phyloP scores from a whole-genome alignment of 2,797 vertebrate species.

The Pseudochaenichthys georgianus region DNA sequence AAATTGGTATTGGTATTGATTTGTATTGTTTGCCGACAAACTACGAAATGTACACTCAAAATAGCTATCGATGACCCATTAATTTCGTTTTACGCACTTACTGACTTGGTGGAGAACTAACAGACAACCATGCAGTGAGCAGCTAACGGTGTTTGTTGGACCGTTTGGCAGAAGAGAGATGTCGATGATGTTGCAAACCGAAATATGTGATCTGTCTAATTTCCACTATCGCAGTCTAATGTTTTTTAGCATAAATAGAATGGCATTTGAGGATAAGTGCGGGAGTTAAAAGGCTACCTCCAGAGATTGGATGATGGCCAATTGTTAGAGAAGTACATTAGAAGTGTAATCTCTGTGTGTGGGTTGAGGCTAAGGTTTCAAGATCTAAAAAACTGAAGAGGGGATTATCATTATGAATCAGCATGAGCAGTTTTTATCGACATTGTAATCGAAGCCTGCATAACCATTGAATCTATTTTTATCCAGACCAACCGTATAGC shows the following conservation, averaged over 20 bases:
- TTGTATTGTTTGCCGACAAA: too few relatives aligned
- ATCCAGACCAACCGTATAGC: constrained; percentile 92
- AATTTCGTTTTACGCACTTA: too few relatives aligned
- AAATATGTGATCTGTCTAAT: constrained; percentile 11
- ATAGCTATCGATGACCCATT: too few relatives aligned
- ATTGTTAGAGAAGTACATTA: constrained; percentile 26
- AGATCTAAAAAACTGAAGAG: constrained; percentile 49
- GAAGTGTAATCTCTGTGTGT: constrained; percentile 48
- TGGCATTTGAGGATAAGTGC: constrained; percentile 30
- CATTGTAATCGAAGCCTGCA: constrained; percentile 44
- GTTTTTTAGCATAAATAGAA: constrained; percentile 10
- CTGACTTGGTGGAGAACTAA: too few relatives aligned
- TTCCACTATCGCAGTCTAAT: background rate
- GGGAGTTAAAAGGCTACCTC: constrained; percentile 22
- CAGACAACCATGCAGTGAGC: background rate
- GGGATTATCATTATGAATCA: constrained; percentile 65
- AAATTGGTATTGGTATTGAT: too few relatives aligned
- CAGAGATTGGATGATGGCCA: constrained; percentile 40
- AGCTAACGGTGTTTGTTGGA: background rate
- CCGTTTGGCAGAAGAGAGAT: constrained; percentile 7
- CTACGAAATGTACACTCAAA: too few relatives aligned
- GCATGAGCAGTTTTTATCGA: constrained; percentile 22
- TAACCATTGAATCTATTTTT: constrained; percentile 70
- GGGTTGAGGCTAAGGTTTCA: constrained; percentile 56
- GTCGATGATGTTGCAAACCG: background rate